Evolutionary conservation across 2,113 vertebrate species (phyloP).

Genomic region (Epinephelus cyanopodus): DNA sequence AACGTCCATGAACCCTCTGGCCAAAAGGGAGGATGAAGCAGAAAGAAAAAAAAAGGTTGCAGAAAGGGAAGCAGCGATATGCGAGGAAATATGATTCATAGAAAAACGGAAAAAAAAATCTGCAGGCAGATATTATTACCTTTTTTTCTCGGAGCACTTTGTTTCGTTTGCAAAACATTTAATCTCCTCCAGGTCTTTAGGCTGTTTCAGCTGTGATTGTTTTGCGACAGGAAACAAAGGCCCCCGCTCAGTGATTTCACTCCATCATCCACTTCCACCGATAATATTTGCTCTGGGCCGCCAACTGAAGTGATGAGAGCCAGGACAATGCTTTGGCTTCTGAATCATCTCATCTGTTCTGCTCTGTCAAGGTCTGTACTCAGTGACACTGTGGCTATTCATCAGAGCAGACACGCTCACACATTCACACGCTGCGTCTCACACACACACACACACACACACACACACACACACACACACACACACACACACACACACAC

Average conservation of each 20-base stretch:
- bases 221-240: constrained; percentile 52
- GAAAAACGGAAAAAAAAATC: constrained; percentile 10
- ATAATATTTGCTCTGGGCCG: constrained; percentile 74
- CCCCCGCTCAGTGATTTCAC: constrained; percentile 50
- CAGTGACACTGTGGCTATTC: constrained; percentile 72
- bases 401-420: constrained; percentile 62
- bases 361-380: constrained; percentile 78
- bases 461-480: constrained; percentile 23
- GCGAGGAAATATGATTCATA: constrained; percentile 41
- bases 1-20: constrained; percentile 45
- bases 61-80: constrained; percentile 8
- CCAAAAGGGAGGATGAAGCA: constrained; percentile 8
- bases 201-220: constrained; percentile 57
- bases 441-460: constrained; percentile 39
- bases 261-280: constrained; percentile 69
- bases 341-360: constrained; percentile 82
- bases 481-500: constrained; percentile 25
- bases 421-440: constrained; percentile 28
- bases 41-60: not conserved
- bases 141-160: constrained; percentile 27
- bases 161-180: constrained; percentile 51
- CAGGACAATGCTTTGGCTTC: constrained; percentile 72
- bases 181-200: constrained; percentile 42
- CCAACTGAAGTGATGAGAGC: constrained; percentile 70
- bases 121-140: constrained; percentile 21